Percentiles rank a stretch among this genome's conserved stretches.
phyloP scores from a whole-genome alignment of 1,140 invertebrate genomes.

The Camponotus floridanus region DNA sequence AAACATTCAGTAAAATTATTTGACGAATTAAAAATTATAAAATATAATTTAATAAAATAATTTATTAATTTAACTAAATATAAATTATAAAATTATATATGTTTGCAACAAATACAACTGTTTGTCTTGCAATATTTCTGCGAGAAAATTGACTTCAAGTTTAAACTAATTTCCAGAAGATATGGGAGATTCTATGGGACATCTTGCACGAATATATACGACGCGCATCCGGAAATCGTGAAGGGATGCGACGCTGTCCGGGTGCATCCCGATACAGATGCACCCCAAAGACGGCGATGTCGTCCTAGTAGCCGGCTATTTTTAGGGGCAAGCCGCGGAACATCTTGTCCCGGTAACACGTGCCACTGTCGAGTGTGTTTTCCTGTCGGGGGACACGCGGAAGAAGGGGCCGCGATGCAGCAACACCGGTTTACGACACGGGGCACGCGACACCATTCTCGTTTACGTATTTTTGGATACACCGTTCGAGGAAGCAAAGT shows the following conservation, averaged over 20 bases:
- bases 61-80: too few relatives aligned
- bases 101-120: background rate
- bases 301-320: slow-evolving; percentile 46
- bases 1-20: too few relatives aligned
- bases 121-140: background rate
- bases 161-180: background rate
- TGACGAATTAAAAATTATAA: too few relatives aligned
- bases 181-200: background rate
- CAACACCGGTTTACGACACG: slow-evolving; percentile 20
- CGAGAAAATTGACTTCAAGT: background rate
- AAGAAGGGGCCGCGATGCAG: background rate
- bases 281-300: slow-evolving; percentile 10
- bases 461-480: slow-evolving; percentile 75
- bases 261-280: background rate
- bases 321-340: slow-evolving; percentile 61
- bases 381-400: slow-evolving; percentile 38
- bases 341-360: slow-evolving; percentile 70
- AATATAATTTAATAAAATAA: too few relatives aligned
- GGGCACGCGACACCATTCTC: slow-evolving; percentile 64
- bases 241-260: slow-evolving; percentile 31
- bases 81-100: background rate
- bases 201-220: background rate
- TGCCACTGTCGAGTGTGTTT: slow-evolving; percentile 69
- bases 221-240: background rate
- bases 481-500: background rate